Evolutionary conservation across 2,113 vertebrate species (phyloP), one percentile per base, ranked within the genome.

Genomic region (Atherinomorus stipes): DNA sequence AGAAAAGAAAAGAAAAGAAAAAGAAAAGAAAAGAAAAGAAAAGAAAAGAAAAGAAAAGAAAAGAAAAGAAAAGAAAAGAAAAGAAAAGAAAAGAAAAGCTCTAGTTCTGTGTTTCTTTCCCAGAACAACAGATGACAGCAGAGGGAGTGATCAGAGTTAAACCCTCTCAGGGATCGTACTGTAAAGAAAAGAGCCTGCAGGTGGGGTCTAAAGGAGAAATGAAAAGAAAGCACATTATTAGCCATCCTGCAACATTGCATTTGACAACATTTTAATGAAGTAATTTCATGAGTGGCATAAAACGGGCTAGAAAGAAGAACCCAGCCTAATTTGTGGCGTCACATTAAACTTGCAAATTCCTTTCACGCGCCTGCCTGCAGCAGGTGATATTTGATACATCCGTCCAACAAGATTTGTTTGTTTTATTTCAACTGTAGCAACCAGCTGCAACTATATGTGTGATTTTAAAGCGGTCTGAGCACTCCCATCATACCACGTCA

Each of bases 131-230:
- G 49, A 81, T 82, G 83, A 85, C 71, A 80, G 50, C 67, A 68
- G 18, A 75, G 83, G 85, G 80, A 81, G 74, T 62, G 72, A 88
- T 77, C 51, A 44, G 11, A 45, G 67, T 69, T 53, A 45, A 78
- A 28, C 31, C 47, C 68, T 54, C 70, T 13, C 18, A 62, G 76
- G 71, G 59, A 74, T 68, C 23, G 9, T n/a, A n/a, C n/a, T n/a
- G n/a, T 67, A 60, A 78, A 84, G 49, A 64, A 68, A 84, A 74
- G 66, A 76, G 45, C 58, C 73, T 59, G 64, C 78, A 87, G 78
- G 76, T 80, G 68, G 38, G 31, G 67, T 49, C 53, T n/a, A 44
- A 11, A 47, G 51, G 13, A 31, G 4, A 28, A 52, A 40, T 38
- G 28, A 75, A 58, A 71, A 7, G 16, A 12, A 44, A 65, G 53